A percentile compares a stretch with the other conserved stretches of the same genome.
These are phyloP conservation scores for Charina bottae DNA, from an alignment of 2,113 vertebrate species.

Conservation along the genomic window DNA sequence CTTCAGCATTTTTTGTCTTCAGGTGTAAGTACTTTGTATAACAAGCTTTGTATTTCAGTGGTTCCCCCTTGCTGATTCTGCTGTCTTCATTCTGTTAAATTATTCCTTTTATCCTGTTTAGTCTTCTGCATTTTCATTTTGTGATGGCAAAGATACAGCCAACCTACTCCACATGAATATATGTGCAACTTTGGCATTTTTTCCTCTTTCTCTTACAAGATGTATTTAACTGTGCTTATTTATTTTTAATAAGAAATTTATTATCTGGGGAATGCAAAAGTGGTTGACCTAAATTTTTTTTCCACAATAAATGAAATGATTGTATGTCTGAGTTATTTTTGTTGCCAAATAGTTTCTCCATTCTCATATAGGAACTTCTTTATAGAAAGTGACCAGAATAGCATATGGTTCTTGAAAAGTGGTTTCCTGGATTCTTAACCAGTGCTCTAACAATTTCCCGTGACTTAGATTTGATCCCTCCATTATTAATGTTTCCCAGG, in stretches of 20 bases:
- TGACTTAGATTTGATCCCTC: constrained; percentile 66
- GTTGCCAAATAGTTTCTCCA: constrained; percentile 62
- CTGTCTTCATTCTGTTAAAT: constrained; percentile 59
- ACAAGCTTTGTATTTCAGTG: constrained; percentile 45
- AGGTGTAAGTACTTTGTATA: constrained; percentile 55
- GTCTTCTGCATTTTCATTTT: constrained; percentile 43
- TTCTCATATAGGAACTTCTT: constrained; percentile 53
- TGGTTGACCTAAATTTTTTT: constrained; percentile 61
- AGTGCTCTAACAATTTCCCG: constrained; percentile 70
- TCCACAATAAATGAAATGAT: constrained; percentile 32
- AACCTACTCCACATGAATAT: constrained; percentile 28
- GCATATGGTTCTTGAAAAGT: constrained; percentile 52
- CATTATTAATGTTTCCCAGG: constrained; percentile 67
- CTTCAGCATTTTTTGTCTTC: constrained; percentile 50
- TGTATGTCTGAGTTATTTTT: constrained; percentile 57
- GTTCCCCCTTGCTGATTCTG: constrained; percentile 47
- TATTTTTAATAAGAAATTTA: constrained; percentile 53
- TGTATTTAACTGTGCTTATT: constrained; percentile 33
- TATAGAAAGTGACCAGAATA: constrained; percentile 63
- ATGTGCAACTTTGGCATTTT: constrained; percentile 26
- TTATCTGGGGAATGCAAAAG: constrained; percentile 59
- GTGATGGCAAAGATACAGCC: constrained; percentile 51
- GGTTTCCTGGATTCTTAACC: constrained; percentile 63
- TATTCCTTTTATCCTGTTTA: constrained; percentile 34
- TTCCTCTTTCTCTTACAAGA: constrained; percentile 9